Conservation (phyloP, 1,140 invertebrate genomes). For the Ostrea edulis region DNA sequence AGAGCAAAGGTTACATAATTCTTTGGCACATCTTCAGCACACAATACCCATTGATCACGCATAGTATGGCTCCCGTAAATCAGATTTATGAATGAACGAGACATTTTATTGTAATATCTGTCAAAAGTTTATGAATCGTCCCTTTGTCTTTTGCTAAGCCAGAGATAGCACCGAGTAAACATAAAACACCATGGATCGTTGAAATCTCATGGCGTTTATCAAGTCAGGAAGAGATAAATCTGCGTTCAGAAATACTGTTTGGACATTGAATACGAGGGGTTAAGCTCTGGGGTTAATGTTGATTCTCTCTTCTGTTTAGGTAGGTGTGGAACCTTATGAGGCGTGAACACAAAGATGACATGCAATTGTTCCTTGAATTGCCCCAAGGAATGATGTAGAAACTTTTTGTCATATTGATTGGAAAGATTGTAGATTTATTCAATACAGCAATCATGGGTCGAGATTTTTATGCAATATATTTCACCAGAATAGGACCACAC, state of each 20-base stretch:
- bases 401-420: conserved; percentile 23
- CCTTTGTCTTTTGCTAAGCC: not conserved
- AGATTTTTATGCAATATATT: conserved; percentile 14
- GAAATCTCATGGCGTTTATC: conserved; percentile 21
- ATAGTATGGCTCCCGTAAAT: conserved; percentile 6
- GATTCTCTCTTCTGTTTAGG: conserved; percentile 24
- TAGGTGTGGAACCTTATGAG: conserved; percentile 29
- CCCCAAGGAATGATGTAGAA: conserved; percentile 33
- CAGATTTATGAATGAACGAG: conserved; percentile 33
- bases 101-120: conserved; percentile 26
- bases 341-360: conserved; percentile 8
- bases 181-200: conserved; percentile 8
- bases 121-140: conserved; percentile 35
- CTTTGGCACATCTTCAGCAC: conserved; percentile 29
- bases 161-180: not conserved
- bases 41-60: conserved; percentile 34
- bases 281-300: conserved; percentile 14
- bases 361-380: not conserved
- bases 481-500: conserved; percentile 20
- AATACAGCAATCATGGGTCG: not conserved
- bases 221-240: conserved; percentile 9
- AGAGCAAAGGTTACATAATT: conserved; percentile 35
- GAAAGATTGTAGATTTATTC: conserved; percentile 11
- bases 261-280: conserved; percentile 8
- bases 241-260: not conserved